Evolutionary conservation across 2,113 vertebrate genomes (phyloP).

Genomic region (Scophthalmus maximus): DNA sequence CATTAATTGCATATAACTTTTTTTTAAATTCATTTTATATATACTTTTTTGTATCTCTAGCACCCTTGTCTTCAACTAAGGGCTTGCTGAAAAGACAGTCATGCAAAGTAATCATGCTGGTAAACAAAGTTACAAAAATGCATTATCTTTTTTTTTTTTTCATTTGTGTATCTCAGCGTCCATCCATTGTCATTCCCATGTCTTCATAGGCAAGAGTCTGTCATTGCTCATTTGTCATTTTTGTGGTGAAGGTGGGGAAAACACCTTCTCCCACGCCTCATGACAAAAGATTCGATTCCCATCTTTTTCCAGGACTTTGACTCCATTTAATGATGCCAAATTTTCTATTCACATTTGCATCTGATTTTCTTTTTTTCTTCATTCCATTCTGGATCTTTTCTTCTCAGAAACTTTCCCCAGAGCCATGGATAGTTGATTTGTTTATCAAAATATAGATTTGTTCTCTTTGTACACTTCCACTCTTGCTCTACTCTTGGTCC

Average conservation of each 20-base stretch:
- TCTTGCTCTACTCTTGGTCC: constrained; percentile 63
- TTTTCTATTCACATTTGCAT: constrained; percentile 63
- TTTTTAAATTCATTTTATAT: constrained; percentile 80
- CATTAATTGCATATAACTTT: constrained; percentile 86
- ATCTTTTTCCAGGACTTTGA: constrained; percentile 39
- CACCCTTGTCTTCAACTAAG: constrained; percentile 85
- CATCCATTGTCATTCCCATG: constrained; percentile 50
- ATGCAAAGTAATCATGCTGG: constrained; percentile 88
- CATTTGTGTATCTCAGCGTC: constrained; percentile 70
- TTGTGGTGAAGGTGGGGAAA: constrained; percentile 30
- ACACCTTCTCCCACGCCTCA: constrained; percentile 16
- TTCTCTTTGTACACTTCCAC: constrained; percentile 81
- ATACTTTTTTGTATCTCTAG: constrained; percentile 82
- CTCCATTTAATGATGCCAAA: constrained; percentile 53
- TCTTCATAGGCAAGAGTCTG: constrained; percentile 58
- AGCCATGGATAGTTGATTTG: constrained; percentile 72
- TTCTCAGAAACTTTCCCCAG: constrained; percentile 51
- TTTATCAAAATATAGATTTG: constrained; percentile 86
- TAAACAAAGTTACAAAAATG: constrained; percentile 89
- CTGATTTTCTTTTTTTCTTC: constrained; percentile 29
- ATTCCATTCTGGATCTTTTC: constrained; percentile 39
- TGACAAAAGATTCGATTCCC: constrained; percentile 33
- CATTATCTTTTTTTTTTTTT: constrained; percentile 75
- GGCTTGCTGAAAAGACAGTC: constrained; percentile 87
- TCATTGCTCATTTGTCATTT: constrained; percentile 43